Base-by-base conservation (phyloP, 2,797 vertebrate genomes). In the Morelia viridis region DNA sequence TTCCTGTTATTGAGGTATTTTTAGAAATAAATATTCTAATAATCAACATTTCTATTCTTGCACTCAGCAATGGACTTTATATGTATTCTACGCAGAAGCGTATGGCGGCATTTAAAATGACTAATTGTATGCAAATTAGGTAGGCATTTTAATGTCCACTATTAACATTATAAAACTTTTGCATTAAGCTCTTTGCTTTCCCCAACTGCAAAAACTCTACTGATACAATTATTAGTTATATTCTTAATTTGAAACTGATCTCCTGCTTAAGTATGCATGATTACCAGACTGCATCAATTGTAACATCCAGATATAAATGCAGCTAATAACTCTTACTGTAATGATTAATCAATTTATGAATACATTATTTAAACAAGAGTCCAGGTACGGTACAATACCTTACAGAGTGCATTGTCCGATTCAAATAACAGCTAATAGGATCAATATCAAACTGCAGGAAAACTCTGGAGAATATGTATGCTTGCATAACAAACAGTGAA, bases 321-420 rank as follows among this genome's bases (percentile, higher is more conserved):
- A 97, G 98, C 98, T 98, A 99, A 99, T 99, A 98, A 98, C 98
- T 98, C 98, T 98, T 98, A 98, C 98, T 98, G 98, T 98, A 99
- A 99, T 98, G 98, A 98, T 98, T 98, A 99, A 99, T 99, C 99
- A 99, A 99, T 99, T 98, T 97, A 97, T 98, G 98, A 99, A 99
- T 99, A 98, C 98, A 99, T 99, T 99, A 99, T 98, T 98, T 98
- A 98, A 98, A 98, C 98, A 98, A 99, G 98, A 98, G 98, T 98
- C 98, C 98, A 98, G 98, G 98, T 99, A 97, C 97, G 98, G 97
- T 98, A 97, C 97, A 98, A 97, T 98, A 98, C 98, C 98, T 98
- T 98, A 98, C 98, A 97, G 97, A 97, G 99, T 58, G 80, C 98
- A 98, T 99, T 98, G 98, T 99, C 98, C 98, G 97, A 98, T 98